phyloP scores from a whole-genome alignment of 2,888 invertebrate species.

The Drosophila birchii region DNA sequence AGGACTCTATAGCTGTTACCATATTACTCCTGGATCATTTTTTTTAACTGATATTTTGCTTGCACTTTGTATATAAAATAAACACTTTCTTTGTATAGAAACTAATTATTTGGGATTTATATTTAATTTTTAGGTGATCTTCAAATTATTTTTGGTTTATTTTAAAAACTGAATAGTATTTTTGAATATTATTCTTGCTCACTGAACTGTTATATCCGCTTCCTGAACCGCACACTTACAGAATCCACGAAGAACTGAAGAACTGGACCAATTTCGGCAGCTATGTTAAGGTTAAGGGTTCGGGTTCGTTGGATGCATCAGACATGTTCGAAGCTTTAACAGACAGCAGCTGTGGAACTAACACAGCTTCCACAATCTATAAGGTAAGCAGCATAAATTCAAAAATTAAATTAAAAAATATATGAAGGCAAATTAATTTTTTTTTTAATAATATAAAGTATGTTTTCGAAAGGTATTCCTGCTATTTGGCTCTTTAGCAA shows the following conservation, averaged over 20 bases:
- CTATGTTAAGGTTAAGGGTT: slow-evolving; percentile 11
- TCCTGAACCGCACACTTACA: slow-evolving; percentile 43
- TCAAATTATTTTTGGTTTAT: not conserved
- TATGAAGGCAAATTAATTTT: no score
- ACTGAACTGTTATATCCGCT: slow-evolving; percentile 30
- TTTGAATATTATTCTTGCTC: not conserved
- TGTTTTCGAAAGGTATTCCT: no score
- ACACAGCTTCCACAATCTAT: slow-evolving; percentile 1
- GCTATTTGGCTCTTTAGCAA: not conserved
- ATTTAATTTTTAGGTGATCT: slow-evolving; percentile 1
- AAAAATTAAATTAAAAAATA: not conserved
- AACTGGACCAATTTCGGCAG: slow-evolving; percentile 12
- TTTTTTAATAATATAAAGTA: not conserved
- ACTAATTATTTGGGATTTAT: not conserved
- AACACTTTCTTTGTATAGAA: not conserved
- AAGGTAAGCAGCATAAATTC: not conserved
- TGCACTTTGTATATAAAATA: not conserved
- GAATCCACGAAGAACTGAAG: slow-evolving; percentile 61
- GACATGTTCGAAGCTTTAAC: slow-evolving; percentile 17
- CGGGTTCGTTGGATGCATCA: no score
- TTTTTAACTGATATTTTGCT: not conserved
- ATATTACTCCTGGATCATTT: not conserved
- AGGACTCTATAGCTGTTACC: not conserved
- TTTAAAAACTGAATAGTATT: not conserved
- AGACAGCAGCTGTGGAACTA: slow-evolving; percentile 7